Conservation (phyloP, 2,113 vertebrate species). For the Caloenas nicobarica region DNA sequence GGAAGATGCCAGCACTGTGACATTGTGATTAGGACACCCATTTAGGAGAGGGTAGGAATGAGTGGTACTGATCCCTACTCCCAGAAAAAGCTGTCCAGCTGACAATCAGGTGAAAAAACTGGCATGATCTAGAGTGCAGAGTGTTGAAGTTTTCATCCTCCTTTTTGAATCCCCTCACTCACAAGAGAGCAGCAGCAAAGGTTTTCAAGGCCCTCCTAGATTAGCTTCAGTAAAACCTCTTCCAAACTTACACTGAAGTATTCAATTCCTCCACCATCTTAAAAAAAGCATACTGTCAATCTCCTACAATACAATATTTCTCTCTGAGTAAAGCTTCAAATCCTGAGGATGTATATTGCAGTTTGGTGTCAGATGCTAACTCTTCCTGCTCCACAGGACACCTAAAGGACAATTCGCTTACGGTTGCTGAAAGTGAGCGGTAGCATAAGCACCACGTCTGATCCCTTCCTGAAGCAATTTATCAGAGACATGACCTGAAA, state of each 20-base stretch:
- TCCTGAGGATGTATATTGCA: not conserved
- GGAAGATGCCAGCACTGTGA: not conserved
- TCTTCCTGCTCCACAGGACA: not conserved
- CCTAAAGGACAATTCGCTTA: not conserved
- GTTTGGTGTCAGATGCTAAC: not conserved
- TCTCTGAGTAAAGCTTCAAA: not conserved
- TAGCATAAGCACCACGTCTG: not conserved
- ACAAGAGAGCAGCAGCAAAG: not conserved
- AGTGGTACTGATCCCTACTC: not conserved
- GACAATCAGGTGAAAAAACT: not conserved
- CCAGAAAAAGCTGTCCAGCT: not conserved
- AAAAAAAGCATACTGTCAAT: not conserved
- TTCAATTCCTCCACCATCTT: not conserved
- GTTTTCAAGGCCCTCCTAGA: not conserved
- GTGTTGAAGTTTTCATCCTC: not conserved
- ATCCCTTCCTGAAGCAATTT: not conserved
- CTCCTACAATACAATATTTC: not conserved
- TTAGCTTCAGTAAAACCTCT: not conserved
- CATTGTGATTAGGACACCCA: not conserved
- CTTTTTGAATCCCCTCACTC: not conserved
- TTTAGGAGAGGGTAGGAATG: not conserved
- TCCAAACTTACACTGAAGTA: not conserved
- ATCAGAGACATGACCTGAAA: not conserved
- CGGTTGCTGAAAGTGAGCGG: not conserved
- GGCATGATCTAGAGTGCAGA: not conserved